phyloP scores from a whole-genome alignment of 1,140 invertebrate species.

The Neodiprion fabricii region DNA sequence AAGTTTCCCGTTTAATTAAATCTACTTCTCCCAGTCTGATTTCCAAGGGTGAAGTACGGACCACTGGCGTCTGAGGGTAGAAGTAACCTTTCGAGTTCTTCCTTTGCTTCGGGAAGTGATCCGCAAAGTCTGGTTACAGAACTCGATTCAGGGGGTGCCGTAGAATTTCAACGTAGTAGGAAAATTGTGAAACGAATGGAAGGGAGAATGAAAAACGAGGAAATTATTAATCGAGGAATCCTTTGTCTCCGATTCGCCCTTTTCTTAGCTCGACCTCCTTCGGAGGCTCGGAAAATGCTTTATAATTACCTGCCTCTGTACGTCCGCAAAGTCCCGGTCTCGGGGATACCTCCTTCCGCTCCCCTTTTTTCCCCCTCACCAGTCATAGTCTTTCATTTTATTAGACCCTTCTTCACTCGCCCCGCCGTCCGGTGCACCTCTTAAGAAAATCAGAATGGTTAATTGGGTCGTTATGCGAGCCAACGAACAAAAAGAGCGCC shows the following conservation, averaged over 20 bases:
- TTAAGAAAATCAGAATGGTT: conserved; percentile 46
- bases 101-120: no score
- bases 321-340: conserved; percentile 24
- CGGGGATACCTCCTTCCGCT: neutral
- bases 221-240: conserved; percentile 6
- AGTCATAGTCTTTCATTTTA: conserved; percentile 13
- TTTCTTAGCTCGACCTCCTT: conserved; percentile 9
- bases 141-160: no score
- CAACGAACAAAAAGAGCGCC: neutral
- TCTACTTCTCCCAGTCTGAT: no score
- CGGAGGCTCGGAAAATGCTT: neutral
- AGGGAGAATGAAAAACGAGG: neutral
- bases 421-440: conserved; percentile 18
- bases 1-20: no score
- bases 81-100: no score
- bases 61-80: no score
- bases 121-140: no score
- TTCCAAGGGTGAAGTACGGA: no score
- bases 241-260: neutral
- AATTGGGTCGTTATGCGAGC: conserved; percentile 37
- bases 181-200: neutral
- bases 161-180: no score
- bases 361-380: conserved; percentile 25
- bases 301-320: conserved; percentile 27
- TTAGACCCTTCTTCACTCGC: neutral